These are phyloP conservation scores for Macroglossus sobrinus DNA, from an alignment of 2,113 vertebrate genomes.

Conservation along the genomic window DNA sequence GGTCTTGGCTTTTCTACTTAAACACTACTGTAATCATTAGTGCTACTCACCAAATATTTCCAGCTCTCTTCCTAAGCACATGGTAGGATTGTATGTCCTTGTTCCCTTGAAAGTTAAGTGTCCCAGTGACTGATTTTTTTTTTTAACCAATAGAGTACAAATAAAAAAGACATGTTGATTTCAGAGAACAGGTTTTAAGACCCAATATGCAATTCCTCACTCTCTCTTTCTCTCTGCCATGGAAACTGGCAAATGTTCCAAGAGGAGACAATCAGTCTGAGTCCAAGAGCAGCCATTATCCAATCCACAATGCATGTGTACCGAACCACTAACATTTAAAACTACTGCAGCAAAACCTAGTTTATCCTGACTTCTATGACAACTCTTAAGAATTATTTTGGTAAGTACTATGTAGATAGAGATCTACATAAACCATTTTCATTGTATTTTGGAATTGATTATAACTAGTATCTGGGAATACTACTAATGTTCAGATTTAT, in stretches of 20 bases:
- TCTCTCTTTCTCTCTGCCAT: not conserved
- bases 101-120: not conserved
- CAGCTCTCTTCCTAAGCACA: not conserved
- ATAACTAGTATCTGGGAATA: not conserved
- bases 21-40: not conserved
- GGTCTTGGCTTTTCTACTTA: slow-evolving; percentile 9
- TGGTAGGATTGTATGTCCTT: not conserved
- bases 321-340: not conserved
- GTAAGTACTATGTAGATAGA: not conserved
- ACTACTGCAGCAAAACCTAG: not conserved
- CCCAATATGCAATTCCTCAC: not conserved
- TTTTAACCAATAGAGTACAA: not conserved
- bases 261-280: not conserved
- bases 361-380: not conserved
- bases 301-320: not conserved
- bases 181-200: not conserved
- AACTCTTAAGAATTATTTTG: not conserved
- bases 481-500: not conserved
- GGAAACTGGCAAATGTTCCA: not conserved
- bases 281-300: not conserved
- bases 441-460: not conserved
- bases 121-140: not conserved
- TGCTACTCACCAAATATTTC: not conserved
- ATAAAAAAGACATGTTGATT: not conserved
- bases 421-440: not conserved